Evolutionary conservation across 2,888 invertebrate genomes (phyloP).

Genomic region (Caenorhabditis sulstoni): DNA sequence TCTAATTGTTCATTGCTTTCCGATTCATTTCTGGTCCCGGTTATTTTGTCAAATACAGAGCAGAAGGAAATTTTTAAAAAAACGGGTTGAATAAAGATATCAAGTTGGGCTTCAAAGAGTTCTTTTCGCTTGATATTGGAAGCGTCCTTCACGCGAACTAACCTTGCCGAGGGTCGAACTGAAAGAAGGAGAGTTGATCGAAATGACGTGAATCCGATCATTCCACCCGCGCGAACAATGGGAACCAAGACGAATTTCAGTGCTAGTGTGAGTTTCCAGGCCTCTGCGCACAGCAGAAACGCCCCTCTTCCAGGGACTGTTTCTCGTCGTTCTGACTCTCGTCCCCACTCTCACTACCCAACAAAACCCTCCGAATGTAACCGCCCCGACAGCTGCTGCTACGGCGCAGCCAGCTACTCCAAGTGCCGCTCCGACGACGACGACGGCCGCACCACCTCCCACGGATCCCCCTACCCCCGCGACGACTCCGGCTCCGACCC

Average conservation of each 20-base stretch:
- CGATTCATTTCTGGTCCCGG: conserved; percentile 25
- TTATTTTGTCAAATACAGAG: conserved; percentile 38
- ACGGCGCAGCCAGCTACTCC: not conserved
- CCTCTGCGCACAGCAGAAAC: no score
- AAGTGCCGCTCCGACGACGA: no score
- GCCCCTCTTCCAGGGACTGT: conserved; percentile 24
- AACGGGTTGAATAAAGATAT: conserved; percentile 41
- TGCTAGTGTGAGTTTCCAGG: conserved; percentile 15
- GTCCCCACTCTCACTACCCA: not conserved
- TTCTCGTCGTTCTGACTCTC: conserved; percentile 11
- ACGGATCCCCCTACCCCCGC: not conserved
- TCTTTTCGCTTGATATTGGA: no score
- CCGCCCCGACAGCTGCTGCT: not conserved
- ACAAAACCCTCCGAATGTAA: not conserved
- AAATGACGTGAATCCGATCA: not conserved
- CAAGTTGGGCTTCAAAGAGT: not conserved
- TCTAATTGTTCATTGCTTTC: not conserved
- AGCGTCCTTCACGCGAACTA: no score
- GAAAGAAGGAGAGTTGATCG: not conserved
- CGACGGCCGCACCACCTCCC: no score
- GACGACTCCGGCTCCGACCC: not conserved
- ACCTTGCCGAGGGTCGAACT: not conserved
- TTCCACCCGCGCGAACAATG: conserved; percentile 19
- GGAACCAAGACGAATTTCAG: conserved; percentile 24
- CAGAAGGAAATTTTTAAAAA: not conserved